phyloP scores from a whole-genome alignment of 2,113 vertebrate species.

The Protobothrops mucrosquamatus region DNA sequence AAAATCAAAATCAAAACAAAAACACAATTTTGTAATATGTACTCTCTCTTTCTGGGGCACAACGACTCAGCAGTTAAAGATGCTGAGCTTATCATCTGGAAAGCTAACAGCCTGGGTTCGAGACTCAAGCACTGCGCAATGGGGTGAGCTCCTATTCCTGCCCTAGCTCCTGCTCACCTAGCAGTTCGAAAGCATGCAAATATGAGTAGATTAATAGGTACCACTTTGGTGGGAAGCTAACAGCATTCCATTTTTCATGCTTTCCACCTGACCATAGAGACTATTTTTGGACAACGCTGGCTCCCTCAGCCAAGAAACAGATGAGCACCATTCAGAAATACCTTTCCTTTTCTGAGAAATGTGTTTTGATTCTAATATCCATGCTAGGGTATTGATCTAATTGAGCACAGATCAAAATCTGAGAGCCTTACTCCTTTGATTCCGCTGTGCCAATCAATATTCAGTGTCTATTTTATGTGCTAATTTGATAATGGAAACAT shows the following conservation, averaged over 20 bases:
- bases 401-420: background rate
- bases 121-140: background rate
- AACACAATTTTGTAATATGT: background rate
- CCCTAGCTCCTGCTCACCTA: background rate
- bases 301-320: background rate
- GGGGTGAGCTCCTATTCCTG: background rate
- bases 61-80: background rate
- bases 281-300: background rate
- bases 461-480: background rate
- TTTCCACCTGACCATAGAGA: background rate
- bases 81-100: background rate
- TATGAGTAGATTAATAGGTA: background rate
- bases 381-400: background rate
- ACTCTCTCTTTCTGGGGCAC: background rate
- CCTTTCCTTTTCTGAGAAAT: background rate
- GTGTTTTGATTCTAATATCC: background rate
- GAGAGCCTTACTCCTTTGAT: background rate
- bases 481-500: background rate
- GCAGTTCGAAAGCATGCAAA: background rate
- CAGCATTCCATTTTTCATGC: background rate
- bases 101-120: background rate
- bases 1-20: background rate
- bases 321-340: background rate
- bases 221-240: background rate
- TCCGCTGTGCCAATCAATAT: slow-evolving; percentile 1